phyloP scores from a whole-genome alignment of 2,113 vertebrate genomes.

The Origma solitaria region DNA sequence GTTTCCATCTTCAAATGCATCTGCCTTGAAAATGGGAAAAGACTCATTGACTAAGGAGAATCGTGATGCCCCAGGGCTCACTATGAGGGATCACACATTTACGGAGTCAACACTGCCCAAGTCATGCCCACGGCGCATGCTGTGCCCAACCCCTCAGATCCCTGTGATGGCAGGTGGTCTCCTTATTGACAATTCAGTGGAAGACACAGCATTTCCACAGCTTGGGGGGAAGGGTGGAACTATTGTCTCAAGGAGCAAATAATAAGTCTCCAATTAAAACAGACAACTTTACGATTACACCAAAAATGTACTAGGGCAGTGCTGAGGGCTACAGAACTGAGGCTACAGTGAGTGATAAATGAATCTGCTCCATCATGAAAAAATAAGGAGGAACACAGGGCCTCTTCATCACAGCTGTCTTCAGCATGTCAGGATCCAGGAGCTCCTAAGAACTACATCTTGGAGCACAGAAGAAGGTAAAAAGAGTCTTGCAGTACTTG shows the following conservation, averaged over 20 bases:
- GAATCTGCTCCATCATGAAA: background rate
- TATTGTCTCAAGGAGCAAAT: background rate
- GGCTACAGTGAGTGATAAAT: background rate
- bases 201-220: background rate
- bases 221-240: background rate
- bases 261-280: background rate
- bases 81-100: background rate
- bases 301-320: background rate
- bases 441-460: background rate
- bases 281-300: background rate
- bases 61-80: background rate
- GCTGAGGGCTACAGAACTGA: background rate
- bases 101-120: background rate
- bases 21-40: background rate
- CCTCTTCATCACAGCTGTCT: background rate
- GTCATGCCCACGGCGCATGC: background rate
- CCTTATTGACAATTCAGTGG: background rate
- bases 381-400: background rate
- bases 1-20: background rate
- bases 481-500: background rate
- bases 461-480: background rate
- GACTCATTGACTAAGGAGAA: background rate
- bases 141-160: background rate
- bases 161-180: background rate
- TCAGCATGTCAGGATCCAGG: background rate